Base-by-base conservation (phyloP, 2,888 invertebrate species). In the Apamea epomidion region DNA sequence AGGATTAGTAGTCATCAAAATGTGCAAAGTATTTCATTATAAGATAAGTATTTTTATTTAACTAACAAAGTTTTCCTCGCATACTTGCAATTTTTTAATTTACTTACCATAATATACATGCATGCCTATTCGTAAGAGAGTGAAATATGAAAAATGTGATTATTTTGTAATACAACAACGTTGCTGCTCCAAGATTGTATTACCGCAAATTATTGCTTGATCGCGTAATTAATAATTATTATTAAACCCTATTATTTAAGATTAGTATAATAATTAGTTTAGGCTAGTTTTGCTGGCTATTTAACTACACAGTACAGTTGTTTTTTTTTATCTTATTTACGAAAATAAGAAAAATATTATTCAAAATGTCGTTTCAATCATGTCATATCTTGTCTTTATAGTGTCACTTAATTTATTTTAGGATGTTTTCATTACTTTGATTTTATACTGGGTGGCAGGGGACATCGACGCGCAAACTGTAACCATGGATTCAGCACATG, bases 281-380 rank as follows among this genome's bases (percentile, higher is more conserved):
- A 86, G 87, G 85, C 87, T 86, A 86, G 87, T 86, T 45, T 51
- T 74, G 85, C 87, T 86, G 85, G 85, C 87, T 84, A 84, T 71
- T 60, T 42, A 60, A 51, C 65, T 83, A 76, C 62, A 74, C 62
- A 74, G 67, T 76, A 72, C 65, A 81, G 16, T 67, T 65, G 37
- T 54, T 75, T 42, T 32, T 32, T 62, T 72, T 25, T 16, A 29
- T 42, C 51, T 67, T 72, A 76, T 69, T 73, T 75, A 77, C 29
- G 69, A 78, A 77, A 83, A 80, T 45, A 69, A 75, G 25, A 77
- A 76, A 79, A 76, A 76, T 62, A 48, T 7, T 62, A 67, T 69
- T 51, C 32, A 69, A 73, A 83, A 80, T 70, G 21, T 58, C 5
- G 51, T 73, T 86, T 83, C 75, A 80, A 80, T 77, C 76, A 74